Conservation (phyloP, 2,888 invertebrate genomes). For the Caenorhabditis wallacei region DNA sequence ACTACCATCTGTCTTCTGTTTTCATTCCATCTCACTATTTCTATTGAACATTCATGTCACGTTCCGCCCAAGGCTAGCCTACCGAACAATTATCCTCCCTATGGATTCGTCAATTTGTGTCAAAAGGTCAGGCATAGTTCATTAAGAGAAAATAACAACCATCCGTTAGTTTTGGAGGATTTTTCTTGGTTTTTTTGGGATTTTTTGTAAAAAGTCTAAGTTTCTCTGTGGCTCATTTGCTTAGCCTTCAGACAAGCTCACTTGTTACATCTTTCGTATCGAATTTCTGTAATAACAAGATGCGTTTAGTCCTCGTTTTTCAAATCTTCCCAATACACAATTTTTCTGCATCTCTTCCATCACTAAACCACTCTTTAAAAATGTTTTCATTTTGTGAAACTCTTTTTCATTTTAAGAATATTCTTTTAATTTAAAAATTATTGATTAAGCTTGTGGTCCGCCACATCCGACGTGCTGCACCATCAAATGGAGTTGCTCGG, state of each 20-base stretch:
- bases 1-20: conserved; percentile 34
- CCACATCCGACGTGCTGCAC: conserved; percentile 1
- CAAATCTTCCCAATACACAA: no score
- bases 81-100: conserved; percentile 10
- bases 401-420: no score
- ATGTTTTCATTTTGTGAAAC: no score
- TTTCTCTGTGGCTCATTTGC: conserved; percentile 10
- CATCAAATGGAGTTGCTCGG: conserved; percentile 39
- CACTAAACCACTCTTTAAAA: no score
- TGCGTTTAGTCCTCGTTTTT: conserved; percentile 2
- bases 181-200: conserved; percentile 8
- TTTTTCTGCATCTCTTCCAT: no score
- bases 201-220: not conserved
- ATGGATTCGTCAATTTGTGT: conserved; percentile 24
- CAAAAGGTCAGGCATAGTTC: conserved; percentile 24
- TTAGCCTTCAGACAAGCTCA: conserved; percentile 16
- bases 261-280: conserved; percentile 47
- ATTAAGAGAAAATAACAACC: not conserved
- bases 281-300: conserved; percentile 43
- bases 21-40: conserved; percentile 10
- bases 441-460: conserved; percentile 31
- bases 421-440: not conserved
- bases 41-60: conserved; percentile 28
- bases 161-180: not conserved
- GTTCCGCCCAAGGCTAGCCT: conserved; percentile 29